Evolutionary conservation across 1,140 invertebrate genomes (phyloP), one percentile per base, ranked within the genome.

Genomic region (Drosophila aff.): DNA sequence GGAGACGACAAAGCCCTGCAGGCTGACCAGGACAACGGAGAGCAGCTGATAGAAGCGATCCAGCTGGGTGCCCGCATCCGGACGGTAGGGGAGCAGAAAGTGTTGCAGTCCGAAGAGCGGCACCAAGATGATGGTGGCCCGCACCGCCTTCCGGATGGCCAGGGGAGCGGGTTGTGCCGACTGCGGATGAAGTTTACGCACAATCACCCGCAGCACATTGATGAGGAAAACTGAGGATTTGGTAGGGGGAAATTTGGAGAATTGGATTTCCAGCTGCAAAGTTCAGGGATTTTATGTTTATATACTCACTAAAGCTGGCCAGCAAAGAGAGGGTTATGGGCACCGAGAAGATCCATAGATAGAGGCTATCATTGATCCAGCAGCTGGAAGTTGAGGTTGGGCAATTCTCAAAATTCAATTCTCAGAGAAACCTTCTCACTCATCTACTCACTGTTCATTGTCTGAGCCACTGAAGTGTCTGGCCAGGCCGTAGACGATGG

Each of bases 1-100:
- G 0, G 97, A 95, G 0, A 98, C 96, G 69, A 96, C 96, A 13
- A 97, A 94, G 58, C 97, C 97, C 96, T 98, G 98, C 68, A 97
- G 95, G 33, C 97, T 97, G 18, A 96, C 95, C 1, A 97, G 95
- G 10, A 98, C 91, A 5, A 97, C 96, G 0, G 96, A 96, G 16
- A 96, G 89, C 47, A 97, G 94, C 71, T 97, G 95, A 84, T 98
- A 98, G 61, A 96, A 93, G 11, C 94, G 93, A 75, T 96, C 96
- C 77, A 95, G 94, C 0, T 95, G 93, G 55, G 95, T 94, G 15
- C 94, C 94, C 28, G 94, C 93, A 2, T 95, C 93, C 1, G 97
- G 97, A 44, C 96, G 94, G 81, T 98, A 96, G 4, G 97, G 97
- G 6, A 96, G 95, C 26, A 98, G 93, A 16, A 98, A 94, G 81